Conservation (phyloP, 2,888 invertebrate species). For the Paralinhomoeus sp. region DNA sequence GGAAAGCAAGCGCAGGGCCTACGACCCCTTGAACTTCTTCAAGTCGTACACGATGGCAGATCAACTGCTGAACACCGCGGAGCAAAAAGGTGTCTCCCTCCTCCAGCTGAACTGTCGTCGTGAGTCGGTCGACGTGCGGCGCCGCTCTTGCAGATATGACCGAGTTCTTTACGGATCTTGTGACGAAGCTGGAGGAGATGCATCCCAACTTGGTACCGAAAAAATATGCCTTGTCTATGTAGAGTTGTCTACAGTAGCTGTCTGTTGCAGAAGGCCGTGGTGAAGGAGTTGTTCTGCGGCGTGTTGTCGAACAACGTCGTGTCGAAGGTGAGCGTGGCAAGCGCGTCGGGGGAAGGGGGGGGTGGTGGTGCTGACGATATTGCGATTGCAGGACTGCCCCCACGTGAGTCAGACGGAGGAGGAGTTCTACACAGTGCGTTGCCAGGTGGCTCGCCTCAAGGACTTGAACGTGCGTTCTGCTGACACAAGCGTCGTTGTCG, state of each 20-base stretch:
- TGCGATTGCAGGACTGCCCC: conserved; percentile 48
- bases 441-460: conserved; percentile 87
- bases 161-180: conserved; percentile 84
- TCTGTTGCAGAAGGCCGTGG: conserved; percentile 44
- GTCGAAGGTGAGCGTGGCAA: conserved; percentile 44
- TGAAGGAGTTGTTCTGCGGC: conserved; percentile 74
- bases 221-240: not conserved
- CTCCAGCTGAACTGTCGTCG: too few relatives aligned
- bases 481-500: not conserved
- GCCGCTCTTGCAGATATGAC: too few relatives aligned
- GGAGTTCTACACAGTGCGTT: conserved; percentile 84
- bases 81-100: too few relatives aligned
- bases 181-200: conserved; percentile 73
- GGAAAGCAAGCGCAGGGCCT: conserved; percentile 81
- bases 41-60: conserved; percentile 92
- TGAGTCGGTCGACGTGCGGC: too few relatives aligned
- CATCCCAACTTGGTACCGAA: not conserved
- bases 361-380: not conserved
- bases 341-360: not conserved
- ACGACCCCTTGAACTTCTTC: conserved; percentile 80
- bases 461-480: conserved; percentile 44
- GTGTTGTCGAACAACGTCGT: conserved; percentile 84
- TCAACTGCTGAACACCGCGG: conserved; percentile 77
- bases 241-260: not conserved
- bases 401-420: conserved; percentile 80